These are phyloP conservation scores for Lathamus discolor DNA, from an alignment of 2,113 vertebrate genomes.

Conservation along the genomic window DNA sequence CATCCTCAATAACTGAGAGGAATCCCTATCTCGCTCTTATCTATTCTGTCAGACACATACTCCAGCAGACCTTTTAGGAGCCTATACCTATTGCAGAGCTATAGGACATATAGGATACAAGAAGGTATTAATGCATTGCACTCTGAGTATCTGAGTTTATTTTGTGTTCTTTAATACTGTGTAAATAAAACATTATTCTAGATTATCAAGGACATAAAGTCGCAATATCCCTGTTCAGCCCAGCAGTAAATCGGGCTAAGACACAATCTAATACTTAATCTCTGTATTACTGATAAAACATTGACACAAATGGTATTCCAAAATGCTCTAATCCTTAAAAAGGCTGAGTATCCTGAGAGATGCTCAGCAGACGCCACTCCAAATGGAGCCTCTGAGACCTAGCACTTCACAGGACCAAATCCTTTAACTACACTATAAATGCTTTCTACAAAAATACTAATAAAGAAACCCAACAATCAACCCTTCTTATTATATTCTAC, in stretches of 20 bases:
- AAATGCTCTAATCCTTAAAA: not conserved
- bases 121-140: not conserved
- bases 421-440: not conserved
- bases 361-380: not conserved
- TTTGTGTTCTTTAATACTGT: not conserved
- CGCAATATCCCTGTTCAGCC: not conserved
- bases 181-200: not conserved
- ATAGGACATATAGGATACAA: not conserved
- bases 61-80: not conserved
- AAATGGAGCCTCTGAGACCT: not conserved
- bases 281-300: constrained; percentile 8
- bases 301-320: constrained; percentile 5
- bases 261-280: not conserved
- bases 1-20: not conserved
- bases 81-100: not conserved
- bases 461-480: not conserved
- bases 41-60: not conserved
- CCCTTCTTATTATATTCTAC: not conserved
- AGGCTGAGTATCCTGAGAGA: not conserved
- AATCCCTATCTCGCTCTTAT: not conserved
- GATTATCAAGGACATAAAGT: not conserved
- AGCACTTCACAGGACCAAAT: not conserved
- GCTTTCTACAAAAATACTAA: not conserved
- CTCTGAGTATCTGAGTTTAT: not conserved
- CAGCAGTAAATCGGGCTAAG: not conserved